phyloP scores from a whole-genome alignment of 2,888 invertebrate species.

The Sphaeridia pumilis region DNA sequence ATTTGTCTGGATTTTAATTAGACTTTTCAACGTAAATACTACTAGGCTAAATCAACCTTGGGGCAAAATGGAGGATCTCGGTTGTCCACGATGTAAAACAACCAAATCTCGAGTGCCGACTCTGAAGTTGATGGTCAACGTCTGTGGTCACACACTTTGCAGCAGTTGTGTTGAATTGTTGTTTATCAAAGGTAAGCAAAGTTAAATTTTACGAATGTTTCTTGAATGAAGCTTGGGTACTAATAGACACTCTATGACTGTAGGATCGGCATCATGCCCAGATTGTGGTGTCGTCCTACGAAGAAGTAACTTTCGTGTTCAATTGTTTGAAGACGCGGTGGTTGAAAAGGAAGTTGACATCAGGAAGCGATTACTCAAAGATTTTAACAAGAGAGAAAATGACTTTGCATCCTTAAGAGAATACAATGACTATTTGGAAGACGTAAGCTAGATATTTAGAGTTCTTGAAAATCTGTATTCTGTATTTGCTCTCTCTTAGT shows the following conservation, averaged over 20 bases:
- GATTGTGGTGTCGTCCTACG: slow-evolving; percentile 81
- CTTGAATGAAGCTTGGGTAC: not conserved
- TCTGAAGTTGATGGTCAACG: slow-evolving; percentile 92
- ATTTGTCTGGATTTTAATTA: too few species aligned
- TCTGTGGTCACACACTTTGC: slow-evolving; percentile 95
- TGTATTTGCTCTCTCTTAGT: not conserved
- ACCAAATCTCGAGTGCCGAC: slow-evolving; percentile 94
- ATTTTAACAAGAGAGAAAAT: slow-evolving; percentile 90
- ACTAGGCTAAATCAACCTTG: too few species aligned
- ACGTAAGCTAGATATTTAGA: slow-evolving; percentile 39
- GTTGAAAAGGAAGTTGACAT: slow-evolving; percentile 98
- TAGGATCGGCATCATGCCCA: slow-evolving; percentile 86
- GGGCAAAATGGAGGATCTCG: slow-evolving; percentile 71
- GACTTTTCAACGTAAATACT: too few species aligned
- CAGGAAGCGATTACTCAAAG: slow-evolving; percentile 69
- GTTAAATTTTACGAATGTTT: slow-evolving; percentile 7
- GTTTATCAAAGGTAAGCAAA: slow-evolving; percentile 87
- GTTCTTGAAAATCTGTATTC: not conserved
- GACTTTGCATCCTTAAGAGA: slow-evolving; percentile 73
- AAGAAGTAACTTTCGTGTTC: slow-evolving; percentile 80
- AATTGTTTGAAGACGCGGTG: slow-evolving; percentile 88
- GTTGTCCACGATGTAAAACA: slow-evolving; percentile 92
- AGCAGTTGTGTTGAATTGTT: slow-evolving; percentile 93
- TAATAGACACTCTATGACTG: slow-evolving; percentile 19
- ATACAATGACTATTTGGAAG: slow-evolving; percentile 94